Base-by-base conservation (phyloP, 2,888 invertebrate genomes). In the Amphipoea lucens region DNA sequence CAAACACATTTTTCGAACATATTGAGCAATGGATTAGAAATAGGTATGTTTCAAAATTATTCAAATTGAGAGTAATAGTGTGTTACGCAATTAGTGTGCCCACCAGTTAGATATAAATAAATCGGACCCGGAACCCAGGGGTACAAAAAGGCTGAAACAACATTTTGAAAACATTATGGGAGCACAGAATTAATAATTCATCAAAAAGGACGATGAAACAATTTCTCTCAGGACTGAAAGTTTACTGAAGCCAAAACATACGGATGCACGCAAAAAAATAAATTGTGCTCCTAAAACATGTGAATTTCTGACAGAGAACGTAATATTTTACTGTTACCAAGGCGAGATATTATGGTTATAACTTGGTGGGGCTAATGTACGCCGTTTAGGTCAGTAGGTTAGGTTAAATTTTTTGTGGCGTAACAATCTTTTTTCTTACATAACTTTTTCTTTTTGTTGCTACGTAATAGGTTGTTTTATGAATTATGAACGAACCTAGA, bases 141-240 rank as follows among this genome's bases (percentile, higher is more conserved):
- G 57, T 40, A 20, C 51, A 51, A 60, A 60, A 76, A 51, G 11
- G 1, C 66, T 12, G 20, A 45, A 84, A 51, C 3, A 83, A 29
- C 40, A 66, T 85, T 65, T 54, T n/a, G 0, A 42, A 76, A 80
- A 62, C 62, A 42, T 40, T 40, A 72, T 60, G 20, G 20, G 57
- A n/a, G n/a, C 63, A 51, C 14, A 29, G n/a, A 74, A 81, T 85
- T 85, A 81, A 81, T 74, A 71, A 81, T 85, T 83, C 62, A 85
- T 70, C 71, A 62, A 57, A 51, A 70, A 23, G 77, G 42, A 42
- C 45, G 73, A 36, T 70, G 85, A 57, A 71, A 74, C 11, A 23
- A 85, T 63, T 74, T 77, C 83, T 66, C 83, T 29, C 1, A 62
- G n/a, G 82, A 57, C 14, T 29, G 3, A 36, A 70, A 66, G 57